Conservation (phyloP, 1,140 invertebrate species). For the Amphibalanus amphitrite region DNA sequence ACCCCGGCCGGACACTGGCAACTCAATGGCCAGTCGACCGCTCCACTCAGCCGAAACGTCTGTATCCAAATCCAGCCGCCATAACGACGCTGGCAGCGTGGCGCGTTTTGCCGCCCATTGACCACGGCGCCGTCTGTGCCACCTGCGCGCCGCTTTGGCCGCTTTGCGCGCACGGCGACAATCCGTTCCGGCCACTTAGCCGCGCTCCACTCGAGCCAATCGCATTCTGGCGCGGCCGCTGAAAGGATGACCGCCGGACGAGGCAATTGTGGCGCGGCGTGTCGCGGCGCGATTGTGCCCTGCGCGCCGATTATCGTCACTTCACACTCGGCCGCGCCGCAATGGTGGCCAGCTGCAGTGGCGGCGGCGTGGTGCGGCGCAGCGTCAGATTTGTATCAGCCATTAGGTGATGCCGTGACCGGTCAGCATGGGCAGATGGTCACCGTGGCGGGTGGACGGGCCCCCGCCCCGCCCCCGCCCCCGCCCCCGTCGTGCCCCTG, state of each 20-base stretch:
- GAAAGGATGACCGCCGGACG: not conserved
- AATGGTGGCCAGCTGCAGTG: not conserved
- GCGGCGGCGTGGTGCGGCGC: too few relatives aligned
- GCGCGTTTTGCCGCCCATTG: not conserved
- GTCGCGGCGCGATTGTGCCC: too few relatives aligned
- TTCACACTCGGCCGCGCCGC: not conserved
- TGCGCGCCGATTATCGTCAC: not conserved
- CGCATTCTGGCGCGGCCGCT: not conserved
- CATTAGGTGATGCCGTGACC: not conserved
- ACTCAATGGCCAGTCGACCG: not conserved
- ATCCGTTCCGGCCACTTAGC: not conserved
- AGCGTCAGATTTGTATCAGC: not conserved
- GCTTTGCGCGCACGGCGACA: not conserved
- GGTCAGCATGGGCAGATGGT: not conserved
- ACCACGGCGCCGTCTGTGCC: not conserved
- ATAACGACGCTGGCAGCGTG: not conserved
- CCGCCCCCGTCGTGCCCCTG: too few relatives aligned
- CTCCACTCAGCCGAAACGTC: not conserved
- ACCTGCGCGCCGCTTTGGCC: not conserved
- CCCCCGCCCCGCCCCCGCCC: too few relatives aligned
- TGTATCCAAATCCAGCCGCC: not conserved
- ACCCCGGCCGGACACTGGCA: too few relatives aligned
- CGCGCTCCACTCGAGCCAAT: not conserved
- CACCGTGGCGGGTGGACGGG: not conserved
- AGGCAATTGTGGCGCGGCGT: not conserved